phyloP scores from a whole-genome alignment of 1,140 invertebrate genomes.

The Aphaenogaster floridana region DNA sequence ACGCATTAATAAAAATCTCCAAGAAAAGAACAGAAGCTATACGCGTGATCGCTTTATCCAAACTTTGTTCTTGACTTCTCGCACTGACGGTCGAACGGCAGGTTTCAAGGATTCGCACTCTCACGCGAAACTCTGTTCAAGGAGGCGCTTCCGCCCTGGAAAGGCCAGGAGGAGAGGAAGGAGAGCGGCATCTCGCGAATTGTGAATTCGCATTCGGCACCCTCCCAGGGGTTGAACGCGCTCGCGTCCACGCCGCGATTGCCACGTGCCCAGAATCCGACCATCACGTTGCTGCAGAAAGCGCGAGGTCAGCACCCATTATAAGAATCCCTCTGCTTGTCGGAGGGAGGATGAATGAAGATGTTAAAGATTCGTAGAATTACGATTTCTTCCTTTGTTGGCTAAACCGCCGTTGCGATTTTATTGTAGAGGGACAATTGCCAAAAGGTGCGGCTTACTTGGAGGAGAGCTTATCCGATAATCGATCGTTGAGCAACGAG shows the following conservation, averaged over 20 bases:
- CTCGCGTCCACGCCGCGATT: slow-evolving; percentile 87
- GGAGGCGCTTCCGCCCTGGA: slow-evolving; percentile 83
- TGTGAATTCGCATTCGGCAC: slow-evolving; percentile 90
- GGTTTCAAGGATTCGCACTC: not conserved
- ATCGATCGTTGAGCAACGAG: slow-evolving; percentile 84
- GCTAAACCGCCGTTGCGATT: not conserved
- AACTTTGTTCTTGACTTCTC: not conserved
- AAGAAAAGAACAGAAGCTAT: not conserved
- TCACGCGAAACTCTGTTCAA: slow-evolving; percentile 49
- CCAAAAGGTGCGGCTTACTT: slow-evolving; percentile 92
- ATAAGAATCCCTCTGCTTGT: not conserved
- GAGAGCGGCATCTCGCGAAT: slow-evolving; percentile 87
- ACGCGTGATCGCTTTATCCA: not conserved
- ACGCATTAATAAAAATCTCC: not conserved
- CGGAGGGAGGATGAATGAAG: not conserved
- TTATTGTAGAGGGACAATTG: slow-evolving; percentile 92
- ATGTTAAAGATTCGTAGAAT: not conserved
- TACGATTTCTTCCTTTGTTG: not conserved
- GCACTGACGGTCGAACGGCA: not conserved
- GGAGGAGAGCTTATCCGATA: slow-evolving; percentile 87
- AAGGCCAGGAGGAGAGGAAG: slow-evolving; percentile 73
- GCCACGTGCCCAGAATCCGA: slow-evolving; percentile 94
- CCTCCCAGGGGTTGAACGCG: slow-evolving; percentile 88
- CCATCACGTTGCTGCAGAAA: slow-evolving; percentile 95
- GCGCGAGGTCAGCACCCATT: slow-evolving; percentile 90